A percentile compares a stretch with the other conserved stretches of the same genome.
These are phyloP conservation scores for Pseudochromis fuscus DNA, from an alignment of 2,797 vertebrate genomes.

Conservation along the genomic window DNA sequence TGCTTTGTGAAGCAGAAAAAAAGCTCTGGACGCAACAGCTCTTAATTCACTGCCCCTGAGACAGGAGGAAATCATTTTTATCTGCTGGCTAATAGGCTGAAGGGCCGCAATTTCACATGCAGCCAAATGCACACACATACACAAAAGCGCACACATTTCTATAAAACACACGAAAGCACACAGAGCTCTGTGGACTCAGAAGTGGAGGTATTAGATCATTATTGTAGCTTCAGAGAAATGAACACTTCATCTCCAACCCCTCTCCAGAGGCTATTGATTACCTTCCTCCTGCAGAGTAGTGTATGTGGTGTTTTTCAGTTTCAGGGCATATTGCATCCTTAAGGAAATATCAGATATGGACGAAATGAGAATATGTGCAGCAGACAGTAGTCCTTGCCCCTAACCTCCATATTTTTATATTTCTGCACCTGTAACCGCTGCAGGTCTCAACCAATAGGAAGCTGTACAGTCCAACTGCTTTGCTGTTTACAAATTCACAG, in stretches of 20 bases:
- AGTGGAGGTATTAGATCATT: conserved; percentile 58
- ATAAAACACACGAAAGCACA: conserved; percentile 15
- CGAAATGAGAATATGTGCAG: too few relatives aligned
- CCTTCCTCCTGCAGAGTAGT: conserved; percentile 20
- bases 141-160: conserved; percentile 1
- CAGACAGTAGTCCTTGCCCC: too few relatives aligned
- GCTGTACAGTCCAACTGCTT: not conserved
- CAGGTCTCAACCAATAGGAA: too few relatives aligned
- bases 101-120: conserved; percentile 39
- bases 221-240: conserved; percentile 66
- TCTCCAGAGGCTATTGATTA: conserved; percentile 62
- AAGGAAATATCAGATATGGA: conserved; percentile 28
- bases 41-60: conserved; percentile 47
- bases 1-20: conserved; percentile 42
- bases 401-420: not conserved
- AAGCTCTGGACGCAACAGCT: conserved; percentile 13
- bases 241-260: conserved; percentile 60
- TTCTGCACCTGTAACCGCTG: not conserved
- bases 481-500: not conserved
- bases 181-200: conserved; percentile 47
- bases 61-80: conserved; percentile 52
- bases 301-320: conserved; percentile 31
- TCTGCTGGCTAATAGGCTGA: conserved; percentile 51
- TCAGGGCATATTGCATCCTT: conserved; percentile 20
- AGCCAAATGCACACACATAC: conserved; percentile 21